Base-by-base conservation (phyloP, 2,113 vertebrate species). In the Stercorarius parasiticus region DNA sequence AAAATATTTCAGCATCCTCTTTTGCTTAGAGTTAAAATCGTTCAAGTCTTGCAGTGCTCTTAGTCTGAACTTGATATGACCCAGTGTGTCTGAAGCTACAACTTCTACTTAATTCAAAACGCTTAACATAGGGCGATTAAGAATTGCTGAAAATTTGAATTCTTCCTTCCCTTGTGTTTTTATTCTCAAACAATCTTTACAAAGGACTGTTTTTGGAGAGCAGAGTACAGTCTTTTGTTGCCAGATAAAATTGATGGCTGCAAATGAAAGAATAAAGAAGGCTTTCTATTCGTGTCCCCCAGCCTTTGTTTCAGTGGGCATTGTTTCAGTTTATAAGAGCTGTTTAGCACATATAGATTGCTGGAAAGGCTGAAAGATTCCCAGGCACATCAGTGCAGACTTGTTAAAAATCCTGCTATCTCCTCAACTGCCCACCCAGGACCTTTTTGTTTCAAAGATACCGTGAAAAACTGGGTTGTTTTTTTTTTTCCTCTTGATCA, bases 221-320 rank as follows among this genome's bases (percentile, higher is more conserved):
- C 77, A 93, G 73, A 91, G 95, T 91, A 90, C 72, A 95, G 77
- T 96, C 95, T 97, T 97, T 98, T 97, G 97, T 97, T 96, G 97
- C 96, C 25, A 50, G 70, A 93, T 96, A 94, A 92, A 96, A 97
- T 89, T 95, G 94, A 98, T 95, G 97, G 83, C 89, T 97, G 83
- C 67, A 87, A 69, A 83, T 88, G 82, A 93, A 98, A 93, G 94
- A 87, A 92, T 96, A 90, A 96, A 97, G 93, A 95, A 93, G 88
- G 73, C 77, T 85, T 84, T 97, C 93, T 97, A 92, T 96, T 92
- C 92, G 96, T 93, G 83, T 85, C 84, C 53, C 73, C 34, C 67
- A 86, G 88, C 81, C 90, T 96, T 95, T 98, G 89, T 97, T 97
- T 97, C 92, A 88, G 59, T 77, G 72, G 50, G 32, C 77, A 95